These are phyloP conservation scores for Conistra vaccinii DNA, from an alignment of 2,888 invertebrate species.

Conservation along the genomic window DNA sequence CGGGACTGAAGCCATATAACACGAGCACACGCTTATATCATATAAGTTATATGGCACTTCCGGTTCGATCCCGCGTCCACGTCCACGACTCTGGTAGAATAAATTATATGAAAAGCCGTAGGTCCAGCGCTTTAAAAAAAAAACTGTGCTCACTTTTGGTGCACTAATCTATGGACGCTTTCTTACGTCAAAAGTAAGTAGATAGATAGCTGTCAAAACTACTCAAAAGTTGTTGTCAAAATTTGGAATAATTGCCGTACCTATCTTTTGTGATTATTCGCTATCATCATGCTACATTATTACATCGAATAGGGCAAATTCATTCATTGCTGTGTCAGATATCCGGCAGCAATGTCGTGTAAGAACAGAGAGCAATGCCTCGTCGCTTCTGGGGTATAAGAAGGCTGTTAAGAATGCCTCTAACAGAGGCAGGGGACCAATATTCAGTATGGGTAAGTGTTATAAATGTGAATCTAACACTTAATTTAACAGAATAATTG, in stretches of 20 bases:
- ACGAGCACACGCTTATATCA: too few species aligned
- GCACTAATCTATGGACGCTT: too few species aligned
- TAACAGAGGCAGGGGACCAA: constrained; percentile 88
- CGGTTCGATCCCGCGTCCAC: too few species aligned
- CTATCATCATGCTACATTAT: constrained; percentile 36
- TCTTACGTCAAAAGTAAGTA: constrained; percentile 28
- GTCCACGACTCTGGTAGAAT: too few species aligned
- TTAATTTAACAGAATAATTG: not conserved
- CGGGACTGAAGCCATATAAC: too few species aligned
- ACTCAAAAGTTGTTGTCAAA: constrained; percentile 9
- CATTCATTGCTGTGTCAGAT: constrained; percentile 71
- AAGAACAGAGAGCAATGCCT: constrained; percentile 73
- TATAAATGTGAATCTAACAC: constrained; percentile 5
- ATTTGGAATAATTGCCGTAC: too few species aligned
- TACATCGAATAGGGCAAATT: constrained; percentile 37
- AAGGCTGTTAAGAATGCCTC: constrained; percentile 91
- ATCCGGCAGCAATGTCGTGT: constrained; percentile 76
- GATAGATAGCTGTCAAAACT: constrained; percentile 33
- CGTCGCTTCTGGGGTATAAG: constrained; percentile 83
- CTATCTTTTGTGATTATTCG: constrained; percentile 40
- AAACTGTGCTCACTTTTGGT: too few species aligned
- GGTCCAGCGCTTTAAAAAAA: too few species aligned
- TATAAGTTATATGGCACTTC: too few species aligned
- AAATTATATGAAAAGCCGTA: too few species aligned
- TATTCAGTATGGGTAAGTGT: constrained; percentile 92